Percentiles rank a stretch among this genome's conserved stretches.
These are phyloP conservation scores for Hypomesus transpacificus DNA, from an alignment of 2,113 vertebrate genomes.

Conservation along the genomic window DNA sequence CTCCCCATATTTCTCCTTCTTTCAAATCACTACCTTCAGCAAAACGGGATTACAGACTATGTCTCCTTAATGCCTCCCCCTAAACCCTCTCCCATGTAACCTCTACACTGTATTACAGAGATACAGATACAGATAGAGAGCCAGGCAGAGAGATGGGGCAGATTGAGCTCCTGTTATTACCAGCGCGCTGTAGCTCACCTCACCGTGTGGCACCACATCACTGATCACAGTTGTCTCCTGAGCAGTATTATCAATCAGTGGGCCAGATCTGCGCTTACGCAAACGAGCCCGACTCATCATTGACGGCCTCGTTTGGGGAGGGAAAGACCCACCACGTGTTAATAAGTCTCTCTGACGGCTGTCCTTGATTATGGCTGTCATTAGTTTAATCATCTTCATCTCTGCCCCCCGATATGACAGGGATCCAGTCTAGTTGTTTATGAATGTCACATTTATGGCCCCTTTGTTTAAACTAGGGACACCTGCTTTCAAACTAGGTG, in stretches of 20 bases:
- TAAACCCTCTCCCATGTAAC: too few relatives aligned
- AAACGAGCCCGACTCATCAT: conserved; percentile 57
- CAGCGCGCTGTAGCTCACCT: not conserved
- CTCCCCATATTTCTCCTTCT: too few relatives aligned
- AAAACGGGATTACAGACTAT: not conserved
- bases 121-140: too few relatives aligned
- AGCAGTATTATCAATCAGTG: conserved; percentile 51
- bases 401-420: conserved; percentile 58
- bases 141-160: too few relatives aligned
- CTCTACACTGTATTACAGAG: too few relatives aligned
- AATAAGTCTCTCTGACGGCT: conserved; percentile 72
- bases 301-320: conserved; percentile 61
- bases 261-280: conserved; percentile 36
- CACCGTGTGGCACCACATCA: conserved; percentile 19
- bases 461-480: conserved; percentile 61
- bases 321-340: conserved; percentile 61
- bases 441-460: conserved; percentile 55
- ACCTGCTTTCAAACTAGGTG: conserved; percentile 63
- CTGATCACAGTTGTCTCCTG: conserved; percentile 21
- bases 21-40: too few relatives aligned
- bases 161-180: conserved; percentile 6
- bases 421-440: conserved; percentile 52
- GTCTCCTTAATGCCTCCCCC: not conserved
- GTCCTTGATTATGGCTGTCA: conserved; percentile 67
- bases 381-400: conserved; percentile 73